phyloP scores from a whole-genome alignment of 2,113 vertebrate species.

The Pantherophis guttatus region DNA sequence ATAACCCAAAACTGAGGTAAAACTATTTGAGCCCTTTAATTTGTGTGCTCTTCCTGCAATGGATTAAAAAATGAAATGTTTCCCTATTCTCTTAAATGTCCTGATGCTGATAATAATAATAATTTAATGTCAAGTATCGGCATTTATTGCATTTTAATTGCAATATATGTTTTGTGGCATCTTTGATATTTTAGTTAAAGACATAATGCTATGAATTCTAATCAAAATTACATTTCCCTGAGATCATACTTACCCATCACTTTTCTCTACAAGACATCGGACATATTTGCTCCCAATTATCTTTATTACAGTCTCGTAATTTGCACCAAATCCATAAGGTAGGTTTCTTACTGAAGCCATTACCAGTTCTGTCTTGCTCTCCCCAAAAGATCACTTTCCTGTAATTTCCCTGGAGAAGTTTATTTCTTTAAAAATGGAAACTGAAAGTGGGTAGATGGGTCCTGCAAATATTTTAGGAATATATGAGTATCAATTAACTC shows the following conservation, averaged over 20 bases:
- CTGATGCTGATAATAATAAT: background rate
- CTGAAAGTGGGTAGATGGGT: background rate
- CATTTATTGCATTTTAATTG: background rate
- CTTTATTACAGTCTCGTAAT: constrained; percentile 62
- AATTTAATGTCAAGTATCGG: too few relatives aligned
- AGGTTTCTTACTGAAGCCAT: constrained; percentile 44
- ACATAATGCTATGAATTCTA: background rate
- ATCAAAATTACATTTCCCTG: background rate
- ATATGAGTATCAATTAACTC: background rate
- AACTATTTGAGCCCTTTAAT: background rate
- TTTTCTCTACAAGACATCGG: constrained; percentile 49
- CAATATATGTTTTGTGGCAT: background rate
- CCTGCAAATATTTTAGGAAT: background rate
- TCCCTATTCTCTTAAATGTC: background rate
- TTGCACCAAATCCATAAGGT: constrained; percentile 16
- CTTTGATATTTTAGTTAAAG: background rate
- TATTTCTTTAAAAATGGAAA: background rate
- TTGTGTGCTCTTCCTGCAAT: background rate
- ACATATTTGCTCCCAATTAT: constrained; percentile 66
- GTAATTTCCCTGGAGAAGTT: background rate
- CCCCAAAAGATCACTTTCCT: background rate
- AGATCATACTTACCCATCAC: constrained; percentile 40
- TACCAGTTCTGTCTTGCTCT: background rate
- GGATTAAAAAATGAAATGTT: background rate
- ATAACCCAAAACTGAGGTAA: background rate